These are phyloP conservation scores for Sebastes nivosus DNA, from an alignment of 2,797 vertebrate species.

Conservation along the genomic window DNA sequence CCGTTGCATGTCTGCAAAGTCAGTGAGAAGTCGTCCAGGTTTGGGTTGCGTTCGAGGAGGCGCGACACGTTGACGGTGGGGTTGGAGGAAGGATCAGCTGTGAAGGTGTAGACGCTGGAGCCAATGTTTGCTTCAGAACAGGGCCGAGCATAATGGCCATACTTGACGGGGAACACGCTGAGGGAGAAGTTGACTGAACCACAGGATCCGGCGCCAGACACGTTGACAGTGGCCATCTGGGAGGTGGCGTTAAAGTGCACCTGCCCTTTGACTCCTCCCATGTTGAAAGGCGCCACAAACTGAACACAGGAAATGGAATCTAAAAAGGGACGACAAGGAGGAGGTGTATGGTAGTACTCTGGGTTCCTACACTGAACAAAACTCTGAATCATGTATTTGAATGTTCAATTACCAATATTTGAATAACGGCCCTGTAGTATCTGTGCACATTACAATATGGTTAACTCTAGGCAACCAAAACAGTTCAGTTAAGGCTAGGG, in stretches of 20 bases:
- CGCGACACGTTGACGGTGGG: conserved; percentile 40
- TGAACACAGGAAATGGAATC: conserved; percentile 61
- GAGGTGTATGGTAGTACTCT: background rate
- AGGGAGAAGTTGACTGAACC: conserved; percentile 69
- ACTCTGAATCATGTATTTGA: background rate
- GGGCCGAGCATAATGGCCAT: conserved; percentile 76
- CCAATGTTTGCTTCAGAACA: conserved; percentile 79
- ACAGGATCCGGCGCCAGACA: conserved; percentile 72
- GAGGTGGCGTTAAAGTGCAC: conserved; percentile 72
- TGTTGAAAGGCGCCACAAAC: conserved; percentile 80
- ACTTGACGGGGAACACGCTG: conserved; percentile 83
- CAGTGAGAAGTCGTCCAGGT: conserved; percentile 80
- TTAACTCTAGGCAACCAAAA: background rate
- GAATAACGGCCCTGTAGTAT: background rate
- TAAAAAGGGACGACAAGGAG: conserved; percentile 47
- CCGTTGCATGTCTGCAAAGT: conserved; percentile 72
- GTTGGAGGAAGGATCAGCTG: conserved; percentile 1
- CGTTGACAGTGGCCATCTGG: conserved; percentile 53
- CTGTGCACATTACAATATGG: background rate
- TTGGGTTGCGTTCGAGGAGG: conserved; percentile 52
- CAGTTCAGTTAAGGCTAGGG: background rate
- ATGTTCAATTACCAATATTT: background rate
- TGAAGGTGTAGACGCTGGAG: conserved; percentile 60
- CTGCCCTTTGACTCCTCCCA: conserved; percentile 80
- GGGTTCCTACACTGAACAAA: background rate